A percentile compares a stretch with the other conserved stretches of the same genome.
These are phyloP conservation scores for Dicrostonyx torquatus DNA, from an alignment of 2,797 vertebrate genomes.

Conservation along the genomic window DNA sequence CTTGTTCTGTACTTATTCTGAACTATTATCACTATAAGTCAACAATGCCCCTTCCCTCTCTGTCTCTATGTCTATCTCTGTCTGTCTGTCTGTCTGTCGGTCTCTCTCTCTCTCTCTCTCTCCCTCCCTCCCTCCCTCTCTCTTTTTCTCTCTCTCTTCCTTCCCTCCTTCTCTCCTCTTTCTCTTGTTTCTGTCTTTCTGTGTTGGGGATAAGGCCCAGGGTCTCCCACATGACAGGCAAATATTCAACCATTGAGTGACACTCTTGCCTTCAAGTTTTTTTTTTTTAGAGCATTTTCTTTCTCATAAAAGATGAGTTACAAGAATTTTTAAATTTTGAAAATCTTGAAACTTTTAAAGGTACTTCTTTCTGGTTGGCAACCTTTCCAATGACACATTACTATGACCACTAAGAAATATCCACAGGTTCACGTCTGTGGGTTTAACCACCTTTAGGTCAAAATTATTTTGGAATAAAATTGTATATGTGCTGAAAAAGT, in stretches of 20 bases:
- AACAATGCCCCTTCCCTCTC: not conserved
- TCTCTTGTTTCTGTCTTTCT: not conserved
- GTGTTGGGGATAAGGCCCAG: not conserved
- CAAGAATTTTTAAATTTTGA: not conserved
- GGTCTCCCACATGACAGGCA: not conserved
- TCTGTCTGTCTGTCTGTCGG: not conserved
- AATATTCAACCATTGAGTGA: not conserved
- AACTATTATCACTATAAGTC: not conserved
- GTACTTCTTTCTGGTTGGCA: not conserved
- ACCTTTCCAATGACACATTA: not conserved
- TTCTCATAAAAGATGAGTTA: not conserved
- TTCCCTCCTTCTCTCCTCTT: not conserved
- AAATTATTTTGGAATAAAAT: not conserved
- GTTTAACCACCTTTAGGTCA: not conserved
- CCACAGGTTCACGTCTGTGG: not conserved
- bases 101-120: not conserved
- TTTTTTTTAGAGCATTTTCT: not conserved
- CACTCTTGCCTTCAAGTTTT: not conserved
- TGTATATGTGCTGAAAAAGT: not conserved
- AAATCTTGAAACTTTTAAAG: not conserved
- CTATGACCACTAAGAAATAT: not conserved
- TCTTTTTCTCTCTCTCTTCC: not conserved
- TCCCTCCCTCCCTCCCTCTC: not conserved
- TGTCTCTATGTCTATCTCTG: not conserved
- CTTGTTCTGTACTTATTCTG: not conserved